Base-by-base conservation (phyloP, 2,888 invertebrate species). In the Melinopterus prodromus region DNA sequence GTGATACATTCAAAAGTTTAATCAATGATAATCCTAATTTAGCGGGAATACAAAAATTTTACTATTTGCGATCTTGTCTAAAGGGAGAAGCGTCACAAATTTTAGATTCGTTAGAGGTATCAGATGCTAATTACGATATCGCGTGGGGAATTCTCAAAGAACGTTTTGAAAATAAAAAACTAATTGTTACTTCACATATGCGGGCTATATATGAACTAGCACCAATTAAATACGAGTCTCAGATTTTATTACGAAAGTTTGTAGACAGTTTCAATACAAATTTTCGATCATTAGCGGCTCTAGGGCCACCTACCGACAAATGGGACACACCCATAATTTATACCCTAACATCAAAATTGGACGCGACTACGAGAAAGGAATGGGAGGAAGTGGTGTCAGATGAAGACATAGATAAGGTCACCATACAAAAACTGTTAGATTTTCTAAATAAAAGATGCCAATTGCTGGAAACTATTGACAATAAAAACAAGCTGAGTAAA, bases 401-500 rank as follows among this genome's bases (percentile, higher is more conserved):
- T n/a, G n/a, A n/a, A n/a, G n/a, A n/a, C n/a, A n/a, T n/a, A n/a
- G n/a, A n/a, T n/a, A n/a, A n/a, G n/a, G n/a, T n/a, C n/a, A n/a
- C n/a, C n/a, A n/a, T n/a, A n/a, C n/a, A n/a, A n/a, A n/a, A n/a
- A n/a, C n/a, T n/a, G n/a, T n/a, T n/a, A n/a, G n/a, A 69, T 15
- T 70, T 70, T 71, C 37, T 77, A 71, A 71, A 70, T 6, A 77
- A 16, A n/a, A 69, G 77, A 36, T 77, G 71, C 36, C 16, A 71
- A 14, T 71, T 77, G n/a, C 71, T 77, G 36, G 77, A 77, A 70
- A 77, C 77, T 14, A 14, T 77, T 15, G 35, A 38, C 70, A 77
- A 71, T 77, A 35, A 38, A 38, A 38, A 38, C 38, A 38, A 38
- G 6, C 6, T 38, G 38, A 38, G 38, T 38, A 38, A 38, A 38